Evolutionary conservation across 2,113 vertebrate genomes (phyloP), one percentile per base, ranked within the genome.

Genomic region (Periophthalmus modestus): DNA sequence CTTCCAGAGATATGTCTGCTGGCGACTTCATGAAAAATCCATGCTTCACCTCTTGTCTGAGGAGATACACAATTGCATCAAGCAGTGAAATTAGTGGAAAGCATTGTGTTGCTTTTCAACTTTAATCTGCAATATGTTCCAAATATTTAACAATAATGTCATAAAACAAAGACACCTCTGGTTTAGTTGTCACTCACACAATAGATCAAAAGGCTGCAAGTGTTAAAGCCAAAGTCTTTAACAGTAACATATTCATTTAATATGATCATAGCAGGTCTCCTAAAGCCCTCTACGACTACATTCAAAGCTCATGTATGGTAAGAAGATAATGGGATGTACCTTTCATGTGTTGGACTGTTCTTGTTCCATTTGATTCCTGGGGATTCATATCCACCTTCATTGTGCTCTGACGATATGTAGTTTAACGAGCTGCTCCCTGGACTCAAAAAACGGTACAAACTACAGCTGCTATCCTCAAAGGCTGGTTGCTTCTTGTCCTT

Each of bases 391-490:
- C 91, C 92, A 14, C 89, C 94, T 66, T 95, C 94, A 2, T 86
- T 82, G 90, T 93, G 43, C 50, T 72, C 65, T 78, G 93, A 76
- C 28, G 91, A 9, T 90, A 74, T 7, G 66, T 58, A 66, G 57
- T 68, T 70, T 2, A 78, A 36, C 4, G 86, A 74, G 70, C 28
- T 19, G 2, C 52, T 65, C 0, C 57, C 36, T 7, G 81, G 61
- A 16, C 87, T 94, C 43, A 95, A 92, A 85, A 99, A 98, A 24
- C 97, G 92, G 82, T 99, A 99, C 76, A 99, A 91, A 83, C 97
- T 98, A 88, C 92, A 96, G 75, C 95, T 96, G 52, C 96, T 97
- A 87, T 99, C 97, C 78, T 98, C 97, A 73, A 99, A 99, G 0
- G 92, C 90, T 7, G 88, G 92, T 2, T 61, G 86, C 46, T 95